phyloP scores from a whole-genome alignment of 2,113 vertebrate genomes.

The Mola mola region DNA sequence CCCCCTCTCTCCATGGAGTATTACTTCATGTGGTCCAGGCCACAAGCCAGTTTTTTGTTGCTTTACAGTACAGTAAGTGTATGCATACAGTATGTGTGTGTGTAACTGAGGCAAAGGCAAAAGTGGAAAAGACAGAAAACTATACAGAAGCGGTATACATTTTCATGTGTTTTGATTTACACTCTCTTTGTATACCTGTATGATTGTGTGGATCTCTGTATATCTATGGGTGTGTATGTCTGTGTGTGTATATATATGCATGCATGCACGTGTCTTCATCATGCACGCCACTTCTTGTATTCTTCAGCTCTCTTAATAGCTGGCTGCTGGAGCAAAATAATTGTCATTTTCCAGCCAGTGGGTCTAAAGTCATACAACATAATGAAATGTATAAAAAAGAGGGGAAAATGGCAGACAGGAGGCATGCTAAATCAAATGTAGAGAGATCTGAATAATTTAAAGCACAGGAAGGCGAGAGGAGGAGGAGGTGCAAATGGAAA shows the following conservation, averaged over 20 bases:
- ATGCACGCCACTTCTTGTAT: conserved; percentile 75
- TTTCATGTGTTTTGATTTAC: not conserved
- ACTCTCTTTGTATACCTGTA: conserved; percentile 29
- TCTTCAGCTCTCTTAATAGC: conserved; percentile 83
- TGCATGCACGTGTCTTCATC: conserved; percentile 40
- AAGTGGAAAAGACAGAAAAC: conserved; percentile 16
- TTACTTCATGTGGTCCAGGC: conserved; percentile 64
- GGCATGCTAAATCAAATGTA: conserved; percentile 85
- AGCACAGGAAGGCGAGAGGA: conserved; percentile 77
- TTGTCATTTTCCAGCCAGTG: conserved; percentile 88
- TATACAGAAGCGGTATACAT: conserved; percentile 10
- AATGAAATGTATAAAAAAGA: conserved; percentile 86
- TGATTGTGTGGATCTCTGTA: conserved; percentile 21
- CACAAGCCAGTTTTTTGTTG: conserved; percentile 57
- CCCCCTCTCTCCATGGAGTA: conserved; percentile 65
- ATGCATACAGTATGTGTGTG: conserved; percentile 12
- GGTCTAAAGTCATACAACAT: conserved; percentile 86
- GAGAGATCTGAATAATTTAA: conserved; percentile 86
- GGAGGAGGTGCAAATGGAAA: conserved; percentile 78
- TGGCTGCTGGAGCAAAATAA: conserved; percentile 86
- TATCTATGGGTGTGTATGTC: conserved; percentile 12
- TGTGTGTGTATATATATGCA: conserved; percentile 9
- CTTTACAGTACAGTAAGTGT: conserved; percentile 41
- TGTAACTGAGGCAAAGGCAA: conserved; percentile 13
- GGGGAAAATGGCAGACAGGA: conserved; percentile 79